Evolutionary conservation across 2,113 vertebrate species (phyloP).

Genomic region (Sylvilagus bachmani): DNA sequence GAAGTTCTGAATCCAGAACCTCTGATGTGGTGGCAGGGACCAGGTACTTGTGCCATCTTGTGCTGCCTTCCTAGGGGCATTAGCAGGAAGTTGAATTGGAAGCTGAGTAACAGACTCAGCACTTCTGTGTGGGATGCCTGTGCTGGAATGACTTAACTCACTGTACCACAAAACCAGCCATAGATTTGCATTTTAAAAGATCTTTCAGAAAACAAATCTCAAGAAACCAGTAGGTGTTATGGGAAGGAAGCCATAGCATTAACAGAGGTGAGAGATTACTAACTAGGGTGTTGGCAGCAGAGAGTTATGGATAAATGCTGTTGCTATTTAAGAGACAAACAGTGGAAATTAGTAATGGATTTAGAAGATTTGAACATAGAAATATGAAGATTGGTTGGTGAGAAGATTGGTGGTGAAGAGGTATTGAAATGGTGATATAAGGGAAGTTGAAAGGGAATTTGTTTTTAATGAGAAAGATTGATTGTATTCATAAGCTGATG

Average conservation of each 20-base stretch:
- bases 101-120: too few species aligned
- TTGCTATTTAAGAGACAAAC: not conserved
- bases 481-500: too few species aligned
- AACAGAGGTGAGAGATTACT: not conserved
- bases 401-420: not conserved
- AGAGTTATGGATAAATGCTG: not conserved
- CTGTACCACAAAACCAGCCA: too few species aligned
- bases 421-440: not conserved
- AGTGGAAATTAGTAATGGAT: not conserved
- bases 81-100: too few species aligned
- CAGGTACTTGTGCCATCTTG: too few species aligned
- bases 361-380: not conserved
- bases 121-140: too few species aligned
- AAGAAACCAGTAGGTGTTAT: not conserved
- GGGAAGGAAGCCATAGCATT: not conserved
- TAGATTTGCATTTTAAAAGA: not conserved
- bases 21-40: too few species aligned
- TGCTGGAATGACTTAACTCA: too few species aligned
- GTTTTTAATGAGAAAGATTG: not conserved
- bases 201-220: not conserved
- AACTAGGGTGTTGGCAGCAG: not conserved
- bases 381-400: not conserved
- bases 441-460: not conserved
- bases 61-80: too few species aligned
- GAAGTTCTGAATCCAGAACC: too few species aligned